Evolutionary conservation across 2,797 vertebrate species (phyloP).

Genomic region (Karalla daura): DNA sequence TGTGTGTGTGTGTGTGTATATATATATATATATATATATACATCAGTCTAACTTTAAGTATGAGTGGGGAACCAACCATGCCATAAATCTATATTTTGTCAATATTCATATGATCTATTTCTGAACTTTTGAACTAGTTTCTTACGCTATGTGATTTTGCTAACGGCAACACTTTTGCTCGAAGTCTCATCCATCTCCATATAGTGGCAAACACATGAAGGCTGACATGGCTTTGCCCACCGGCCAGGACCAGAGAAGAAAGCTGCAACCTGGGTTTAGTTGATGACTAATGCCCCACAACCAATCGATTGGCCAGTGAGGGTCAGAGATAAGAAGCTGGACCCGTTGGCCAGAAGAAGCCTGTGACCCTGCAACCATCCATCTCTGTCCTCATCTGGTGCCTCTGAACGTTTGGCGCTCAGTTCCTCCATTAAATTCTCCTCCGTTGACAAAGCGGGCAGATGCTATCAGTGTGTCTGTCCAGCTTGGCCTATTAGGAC

Average conservation of each 20-base stretch:
- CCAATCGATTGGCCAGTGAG: constrained; percentile 91
- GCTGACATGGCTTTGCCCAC: constrained; percentile 48
- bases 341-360: constrained; percentile 84
- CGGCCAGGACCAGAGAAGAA: constrained; percentile 51
- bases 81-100: too few relatives aligned
- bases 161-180: constrained; percentile 20
- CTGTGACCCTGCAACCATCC: constrained; percentile 89
- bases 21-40: too few relatives aligned
- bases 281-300: constrained; percentile 91
- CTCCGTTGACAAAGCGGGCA: constrained; percentile 85
- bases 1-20: too few relatives aligned
- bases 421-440: constrained; percentile 83
- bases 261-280: constrained; percentile 60
- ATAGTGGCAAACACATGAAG: constrained; percentile 57
- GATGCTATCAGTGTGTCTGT: constrained; percentile 87
- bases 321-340: constrained; percentile 88
- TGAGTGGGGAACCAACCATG: too few relatives aligned
- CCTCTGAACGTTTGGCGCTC: constrained; percentile 80
- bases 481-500: constrained; percentile 63
- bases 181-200: constrained; percentile 57
- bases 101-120: neutral
- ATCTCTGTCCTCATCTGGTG: constrained; percentile 89
- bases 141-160: neutral
- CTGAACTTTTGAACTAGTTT: constrained; percentile 18
- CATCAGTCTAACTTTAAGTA: too few relatives aligned